Conservation (phyloP, 2,797 vertebrate genomes). For the Gymnodraco acuticeps region DNA sequence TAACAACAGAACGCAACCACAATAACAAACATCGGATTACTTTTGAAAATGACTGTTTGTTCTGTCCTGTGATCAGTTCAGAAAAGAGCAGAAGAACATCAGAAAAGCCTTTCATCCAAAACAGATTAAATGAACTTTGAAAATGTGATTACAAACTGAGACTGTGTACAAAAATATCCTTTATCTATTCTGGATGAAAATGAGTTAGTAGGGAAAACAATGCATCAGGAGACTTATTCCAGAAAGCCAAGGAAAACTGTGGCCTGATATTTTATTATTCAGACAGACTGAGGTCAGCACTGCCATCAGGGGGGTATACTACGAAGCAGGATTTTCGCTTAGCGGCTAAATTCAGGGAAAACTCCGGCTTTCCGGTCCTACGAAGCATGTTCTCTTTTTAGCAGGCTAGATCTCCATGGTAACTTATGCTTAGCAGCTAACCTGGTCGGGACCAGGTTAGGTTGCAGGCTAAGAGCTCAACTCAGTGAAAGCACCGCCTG, state of each 20-base stretch:
- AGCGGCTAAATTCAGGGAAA: too few species aligned
- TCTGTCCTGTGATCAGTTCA: conserved; percentile 10
- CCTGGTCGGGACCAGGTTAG: too few species aligned
- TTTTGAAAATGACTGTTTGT: conserved; percentile 20
- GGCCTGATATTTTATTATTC: conserved; percentile 31
- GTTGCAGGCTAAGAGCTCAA: too few species aligned
- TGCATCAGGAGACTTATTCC: background rate
- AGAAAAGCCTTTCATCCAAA: conserved; percentile 26
- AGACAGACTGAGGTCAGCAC: conserved; percentile 5
- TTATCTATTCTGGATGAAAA: background rate
- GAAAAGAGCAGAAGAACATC: background rate
- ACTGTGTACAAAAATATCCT: background rate
- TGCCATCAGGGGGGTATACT: background rate
- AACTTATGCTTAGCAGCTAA: too few species aligned
- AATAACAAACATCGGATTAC: conserved; percentile 26
- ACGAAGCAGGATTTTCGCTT: too few species aligned
- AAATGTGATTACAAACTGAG: conserved; percentile 18
- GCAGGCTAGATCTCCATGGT: too few species aligned
- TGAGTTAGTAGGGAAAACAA: background rate
- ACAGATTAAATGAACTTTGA: conserved; percentile 36
- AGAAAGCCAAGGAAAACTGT: conserved; percentile 8
- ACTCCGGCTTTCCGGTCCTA: too few species aligned
- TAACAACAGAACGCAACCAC: background rate
- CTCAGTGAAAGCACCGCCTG: too few species aligned
- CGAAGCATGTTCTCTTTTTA: too few species aligned